Percentiles rank a stretch among this genome's conserved stretches.
Evolutionary conservation across 2,113 vertebrate genomes (phyloP).

Genomic region (Cavia aperea): DNA sequence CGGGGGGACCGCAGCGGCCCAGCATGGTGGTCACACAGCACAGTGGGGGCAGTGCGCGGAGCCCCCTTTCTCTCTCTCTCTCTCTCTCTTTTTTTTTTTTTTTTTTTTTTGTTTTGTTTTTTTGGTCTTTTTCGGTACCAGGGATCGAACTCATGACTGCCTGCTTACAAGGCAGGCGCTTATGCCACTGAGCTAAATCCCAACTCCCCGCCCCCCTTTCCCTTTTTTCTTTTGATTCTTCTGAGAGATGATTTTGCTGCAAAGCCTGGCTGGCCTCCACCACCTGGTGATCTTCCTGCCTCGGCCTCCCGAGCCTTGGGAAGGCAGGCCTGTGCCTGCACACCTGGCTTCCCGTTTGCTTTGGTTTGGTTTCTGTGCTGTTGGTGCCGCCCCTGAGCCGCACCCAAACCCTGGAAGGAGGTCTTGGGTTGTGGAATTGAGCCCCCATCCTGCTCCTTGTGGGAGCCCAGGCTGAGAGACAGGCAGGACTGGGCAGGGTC

Average conservation of each 20-base stretch:
- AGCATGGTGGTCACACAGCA: neutral
- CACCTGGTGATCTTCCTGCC: neutral
- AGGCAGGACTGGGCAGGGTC: too few relatives aligned
- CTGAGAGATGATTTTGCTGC: neutral
- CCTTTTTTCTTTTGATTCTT: neutral
- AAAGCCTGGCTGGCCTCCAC: neutral
- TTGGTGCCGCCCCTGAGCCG: neutral
- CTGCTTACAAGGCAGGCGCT: too few relatives aligned
- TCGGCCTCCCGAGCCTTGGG: too few relatives aligned
- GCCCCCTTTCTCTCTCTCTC: too few relatives aligned
- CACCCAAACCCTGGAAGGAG: neutral
- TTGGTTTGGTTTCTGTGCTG: neutral
- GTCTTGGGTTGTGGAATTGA: neutral
- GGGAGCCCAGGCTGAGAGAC: too few relatives aligned
- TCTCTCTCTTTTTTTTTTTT: too few relatives aligned
- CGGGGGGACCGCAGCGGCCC: neutral
- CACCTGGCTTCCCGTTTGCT: neutral
- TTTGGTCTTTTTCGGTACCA: too few relatives aligned
- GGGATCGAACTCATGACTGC: too few relatives aligned
- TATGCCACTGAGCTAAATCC: too few relatives aligned
- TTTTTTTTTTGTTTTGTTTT: too few relatives aligned
- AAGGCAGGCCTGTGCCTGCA: neutral
- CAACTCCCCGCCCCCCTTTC: too few relatives aligned
- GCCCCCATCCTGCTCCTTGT: neutral
- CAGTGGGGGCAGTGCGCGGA: rapidly evolving